Base-by-base conservation (phyloP, 2,113 vertebrate species). In the Salvator merianae region DNA sequence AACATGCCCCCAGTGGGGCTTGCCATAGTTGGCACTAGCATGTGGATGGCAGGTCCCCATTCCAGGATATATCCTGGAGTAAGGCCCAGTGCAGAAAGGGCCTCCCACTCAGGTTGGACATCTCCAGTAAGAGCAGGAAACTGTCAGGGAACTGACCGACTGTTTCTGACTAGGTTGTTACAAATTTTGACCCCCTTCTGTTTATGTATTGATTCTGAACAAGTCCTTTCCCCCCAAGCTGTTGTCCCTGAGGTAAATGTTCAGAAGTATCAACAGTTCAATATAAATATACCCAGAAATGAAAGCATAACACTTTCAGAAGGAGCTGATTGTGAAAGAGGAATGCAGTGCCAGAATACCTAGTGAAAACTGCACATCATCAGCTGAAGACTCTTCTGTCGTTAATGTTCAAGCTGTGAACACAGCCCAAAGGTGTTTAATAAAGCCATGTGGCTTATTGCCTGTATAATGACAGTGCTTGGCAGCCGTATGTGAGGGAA, bases 401-500 rank as follows among this genome's bases (percentile, higher is more conserved):
- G 30, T 79, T 84, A 69, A 7, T 50, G 71, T 59, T 82, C 30
- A 47, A 36, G n/a, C 55, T 50, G 40, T 36, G 84, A 79, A 79
- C 65, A 16, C 40, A 73, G 28, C n/a, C 53, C 55, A 72, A 28
- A 79, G 55, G 75, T 82, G 80, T 40, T 73, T 63, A 59, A 82
- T 73, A 73, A 82, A n/a, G 53, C 65, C 38, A 8, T 43, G 83
- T 38, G 70, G n/a, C 38, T 89, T 77, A 68, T 32, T 85, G 79
- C 79, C 38, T 75, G 71, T 63, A 83, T 83, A 75, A 84, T 88
- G 87, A 14, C 73, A 36, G 20, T 83, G 62, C 62, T 83, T 90
- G 79, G 81, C 16, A 71, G 81, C 28, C 70, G 55, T 69, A 68
- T 30, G 75, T 71, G 77, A 78, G 75, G 24, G 16, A 62, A 30